Percentiles rank a stretch among this genome's conserved stretches.
Evolutionary conservation across 23 tunicate genomes (phyloP).

Genomic region (Ciona savignyi): DNA sequence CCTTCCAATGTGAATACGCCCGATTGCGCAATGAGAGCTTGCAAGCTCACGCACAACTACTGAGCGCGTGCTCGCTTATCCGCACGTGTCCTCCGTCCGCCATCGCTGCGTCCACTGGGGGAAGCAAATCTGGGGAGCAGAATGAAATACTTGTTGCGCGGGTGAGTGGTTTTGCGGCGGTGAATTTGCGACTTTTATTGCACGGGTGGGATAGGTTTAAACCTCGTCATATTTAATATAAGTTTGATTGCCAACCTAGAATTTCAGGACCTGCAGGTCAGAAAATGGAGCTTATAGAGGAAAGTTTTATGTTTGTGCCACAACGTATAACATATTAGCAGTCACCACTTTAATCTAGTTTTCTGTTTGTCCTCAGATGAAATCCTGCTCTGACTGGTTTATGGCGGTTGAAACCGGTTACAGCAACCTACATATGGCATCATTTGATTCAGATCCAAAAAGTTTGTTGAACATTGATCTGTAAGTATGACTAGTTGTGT

Average conservation of each 20-base stretch:
- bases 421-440: slow-evolving; percentile 61
- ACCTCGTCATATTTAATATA: neutral
- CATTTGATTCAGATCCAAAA: slow-evolving; percentile 86
- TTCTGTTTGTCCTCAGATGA: too few species aligned
- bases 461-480: slow-evolving; percentile 53
- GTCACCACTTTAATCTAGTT: too few species aligned
- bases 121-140: neutral
- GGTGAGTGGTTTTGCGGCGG: neutral
- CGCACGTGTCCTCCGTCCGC: slow-evolving; percentile 79
- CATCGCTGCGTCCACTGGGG: slow-evolving; percentile 9
- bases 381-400: slow-evolving; percentile 53
- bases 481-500: slow-evolving; percentile 30
- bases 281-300: too few species aligned
- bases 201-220: neutral
- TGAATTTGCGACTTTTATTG: neutral
- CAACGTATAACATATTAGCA: too few species aligned
- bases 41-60: slow-evolving; percentile 58
- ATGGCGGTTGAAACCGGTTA: slow-evolving; percentile 51
- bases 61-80: slow-evolving; percentile 54
- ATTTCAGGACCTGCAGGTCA: too few species aligned
- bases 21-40: slow-evolving; percentile 52
- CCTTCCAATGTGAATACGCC: slow-evolving; percentile 62
- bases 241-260: too few species aligned
- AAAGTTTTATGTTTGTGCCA: too few species aligned
- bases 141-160: neutral